phyloP scores from a whole-genome alignment of 2,888 invertebrate genomes.

The Morpho achilles region DNA sequence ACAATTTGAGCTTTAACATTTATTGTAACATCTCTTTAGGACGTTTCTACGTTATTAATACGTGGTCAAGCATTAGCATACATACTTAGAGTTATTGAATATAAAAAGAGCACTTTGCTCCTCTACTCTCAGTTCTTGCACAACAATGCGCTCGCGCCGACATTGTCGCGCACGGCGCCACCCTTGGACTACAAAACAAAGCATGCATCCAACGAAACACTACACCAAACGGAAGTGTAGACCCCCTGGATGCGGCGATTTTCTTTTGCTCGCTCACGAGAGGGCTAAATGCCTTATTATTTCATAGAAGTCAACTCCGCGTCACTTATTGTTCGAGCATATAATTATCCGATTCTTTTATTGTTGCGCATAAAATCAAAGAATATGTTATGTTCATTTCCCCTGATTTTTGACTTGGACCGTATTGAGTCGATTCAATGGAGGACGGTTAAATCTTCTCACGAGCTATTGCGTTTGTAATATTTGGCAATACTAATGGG shows the following conservation, averaged over 20 bases:
- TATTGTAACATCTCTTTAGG: too few species aligned
- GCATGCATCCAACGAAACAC: constrained; percentile 44
- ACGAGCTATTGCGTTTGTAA: constrained; percentile 53
- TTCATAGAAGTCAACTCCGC: constrained; percentile 68
- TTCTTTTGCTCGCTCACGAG: constrained; percentile 64
- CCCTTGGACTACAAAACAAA: constrained; percentile 62
- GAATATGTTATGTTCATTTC: constrained; percentile 71
- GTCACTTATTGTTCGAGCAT: constrained; percentile 65
- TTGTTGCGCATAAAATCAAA: constrained; percentile 70
- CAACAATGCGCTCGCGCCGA: constrained; percentile 22
- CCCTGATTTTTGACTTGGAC: constrained; percentile 71
- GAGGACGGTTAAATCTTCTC: constrained; percentile 77
- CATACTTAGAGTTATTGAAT: too few species aligned
- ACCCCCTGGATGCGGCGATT: constrained; percentile 70
- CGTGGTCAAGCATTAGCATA: too few species aligned
- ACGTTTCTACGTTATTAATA: too few species aligned
- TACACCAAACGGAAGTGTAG: constrained; percentile 74
- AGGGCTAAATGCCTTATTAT: constrained; percentile 64
- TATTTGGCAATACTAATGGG: background rate
- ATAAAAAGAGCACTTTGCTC: too few species aligned
- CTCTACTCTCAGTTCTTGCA: background rate
- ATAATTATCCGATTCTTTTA: constrained; percentile 71
- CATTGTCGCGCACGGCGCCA: constrained; percentile 37
- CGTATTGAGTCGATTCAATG: constrained; percentile 62
- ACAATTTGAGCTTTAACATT: too few species aligned